These are phyloP conservation scores for Glandiceps talaboti DNA, from an alignment of 53 echinoderm and acorn worm species.

Conservation along the genomic window DNA sequence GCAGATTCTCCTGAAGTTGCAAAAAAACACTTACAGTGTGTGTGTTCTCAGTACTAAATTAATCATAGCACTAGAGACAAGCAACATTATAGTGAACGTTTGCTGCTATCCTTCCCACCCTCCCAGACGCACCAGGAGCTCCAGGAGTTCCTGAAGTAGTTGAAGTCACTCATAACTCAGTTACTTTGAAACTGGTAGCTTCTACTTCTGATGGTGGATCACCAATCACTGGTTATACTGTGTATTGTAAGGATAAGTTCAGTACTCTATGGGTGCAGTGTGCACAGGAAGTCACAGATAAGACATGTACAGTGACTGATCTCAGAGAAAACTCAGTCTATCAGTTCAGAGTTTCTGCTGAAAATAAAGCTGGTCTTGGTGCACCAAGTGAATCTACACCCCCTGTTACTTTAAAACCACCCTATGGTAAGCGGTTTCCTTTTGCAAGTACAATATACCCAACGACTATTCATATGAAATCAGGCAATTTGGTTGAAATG, in stretches of 20 bases:
- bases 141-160: constrained; percentile 1
- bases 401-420: constrained; percentile 72
- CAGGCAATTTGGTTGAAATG: no score
- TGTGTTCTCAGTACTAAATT: no score
- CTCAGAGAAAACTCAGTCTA: neutral
- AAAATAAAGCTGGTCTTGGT: neutral
- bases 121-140: constrained; percentile 7
- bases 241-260: neutral
- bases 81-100: no score
- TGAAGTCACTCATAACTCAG: neutral
- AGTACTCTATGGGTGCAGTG: neutral
- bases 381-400: neutral
- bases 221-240: neutral
- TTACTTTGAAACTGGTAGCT: neutral
- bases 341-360: neutral
- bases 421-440: constrained; percentile 69
- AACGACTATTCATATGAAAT: no score
- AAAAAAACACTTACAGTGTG: no score
- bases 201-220: neutral
- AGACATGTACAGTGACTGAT: neutral
- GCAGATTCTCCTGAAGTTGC: no score
- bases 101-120: no score
- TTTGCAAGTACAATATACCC: no score
- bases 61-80: no score
- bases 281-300: neutral